These are phyloP conservation scores for Apamea monoglypha DNA, from an alignment of 2,888 invertebrate genomes.

Conservation along the genomic window DNA sequence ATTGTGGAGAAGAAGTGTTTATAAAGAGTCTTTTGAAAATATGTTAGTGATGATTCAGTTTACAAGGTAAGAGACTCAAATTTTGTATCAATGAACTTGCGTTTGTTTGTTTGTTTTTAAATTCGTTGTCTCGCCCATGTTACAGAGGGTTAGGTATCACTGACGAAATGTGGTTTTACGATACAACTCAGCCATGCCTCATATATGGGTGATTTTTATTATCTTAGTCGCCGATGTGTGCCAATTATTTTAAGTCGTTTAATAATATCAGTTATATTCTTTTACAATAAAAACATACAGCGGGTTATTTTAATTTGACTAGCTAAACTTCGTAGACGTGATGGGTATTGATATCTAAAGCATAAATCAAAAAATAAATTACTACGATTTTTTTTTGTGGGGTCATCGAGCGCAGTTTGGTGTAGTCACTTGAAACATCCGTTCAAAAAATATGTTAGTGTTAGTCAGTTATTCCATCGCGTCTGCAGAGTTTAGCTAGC, in stretches of 20 bases:
- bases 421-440: too few relatives aligned
- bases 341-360: too few relatives aligned
- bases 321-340: background rate
- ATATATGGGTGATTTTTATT: background rate
- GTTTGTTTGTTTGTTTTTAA: background rate
- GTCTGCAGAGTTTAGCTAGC: too few relatives aligned
- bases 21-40: conserved; percentile 3
- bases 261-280: background rate
- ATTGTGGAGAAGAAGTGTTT: conserved; percentile 30
- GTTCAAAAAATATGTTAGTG: too few relatives aligned
- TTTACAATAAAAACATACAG: background rate
- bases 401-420: too few relatives aligned
- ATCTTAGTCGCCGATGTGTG: background rate
- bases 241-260: background rate
- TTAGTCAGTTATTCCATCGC: too few relatives aligned
- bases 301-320: background rate
- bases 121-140: background rate
- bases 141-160: too few relatives aligned
- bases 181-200: background rate
- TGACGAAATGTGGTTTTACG: background rate
- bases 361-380: too few relatives aligned
- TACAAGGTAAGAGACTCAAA: background rate
- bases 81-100: background rate
- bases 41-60: background rate
- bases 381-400: too few relatives aligned